These are phyloP conservation scores for Glossosoma conforme DNA, from an alignment of 1,140 invertebrate species.

Conservation along the genomic window DNA sequence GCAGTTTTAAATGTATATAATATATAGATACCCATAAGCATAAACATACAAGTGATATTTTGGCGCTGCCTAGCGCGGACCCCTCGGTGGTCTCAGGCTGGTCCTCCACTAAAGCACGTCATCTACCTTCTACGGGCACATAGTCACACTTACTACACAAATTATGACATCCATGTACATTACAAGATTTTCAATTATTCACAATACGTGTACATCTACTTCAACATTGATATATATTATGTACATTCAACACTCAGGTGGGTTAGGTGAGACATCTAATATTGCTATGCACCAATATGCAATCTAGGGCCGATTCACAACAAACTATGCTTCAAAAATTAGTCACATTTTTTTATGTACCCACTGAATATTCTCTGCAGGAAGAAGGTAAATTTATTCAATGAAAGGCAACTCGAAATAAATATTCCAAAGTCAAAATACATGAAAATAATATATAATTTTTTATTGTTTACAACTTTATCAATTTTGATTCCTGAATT, in stretches of 20 bases:
- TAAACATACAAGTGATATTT: too few species aligned
- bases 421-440: too few species aligned
- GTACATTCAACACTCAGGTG: conserved; percentile 27
- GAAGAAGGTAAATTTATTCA: too few species aligned
- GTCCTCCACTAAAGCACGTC: conserved; percentile 4
- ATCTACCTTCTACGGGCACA: conserved; percentile 21
- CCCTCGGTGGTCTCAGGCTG: too few species aligned
- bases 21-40: too few species aligned
- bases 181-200: conserved; percentile 12
- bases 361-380: too few species aligned
- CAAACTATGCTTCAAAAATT: conserved; percentile 22
- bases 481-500: too few species aligned
- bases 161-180: conserved; percentile 24
- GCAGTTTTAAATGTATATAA: too few species aligned
- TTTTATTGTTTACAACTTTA: too few species aligned
- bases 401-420: neutral
- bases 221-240: conserved; percentile 26
- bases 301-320: conserved; percentile 24
- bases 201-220: conserved; percentile 26
- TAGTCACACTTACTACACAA: conserved; percentile 14
- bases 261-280: conserved; percentile 32
- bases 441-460: neutral
- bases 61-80: too few species aligned
- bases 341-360: too few species aligned
- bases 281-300: conserved; percentile 31